These are phyloP conservation scores for Aphelinus certus DNA, from an alignment of 1,140 invertebrate species.

Conservation along the genomic window DNA sequence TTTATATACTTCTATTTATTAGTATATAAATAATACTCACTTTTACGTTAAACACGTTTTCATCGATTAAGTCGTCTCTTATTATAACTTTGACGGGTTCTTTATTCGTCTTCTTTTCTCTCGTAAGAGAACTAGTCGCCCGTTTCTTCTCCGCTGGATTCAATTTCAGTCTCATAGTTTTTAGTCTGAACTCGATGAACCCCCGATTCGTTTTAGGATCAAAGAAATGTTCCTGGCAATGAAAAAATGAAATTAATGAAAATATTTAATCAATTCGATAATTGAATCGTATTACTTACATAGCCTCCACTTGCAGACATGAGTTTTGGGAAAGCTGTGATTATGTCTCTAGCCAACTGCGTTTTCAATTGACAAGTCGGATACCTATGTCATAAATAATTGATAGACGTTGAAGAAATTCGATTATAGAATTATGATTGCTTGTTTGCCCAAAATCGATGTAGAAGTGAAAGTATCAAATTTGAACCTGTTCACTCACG, in stretches of 20 bases:
- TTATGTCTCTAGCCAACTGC: conserved; percentile 31
- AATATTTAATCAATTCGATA: neutral
- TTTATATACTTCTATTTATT: neutral
- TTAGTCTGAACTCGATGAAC: conserved; percentile 35
- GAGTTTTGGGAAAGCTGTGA: conserved; percentile 32
- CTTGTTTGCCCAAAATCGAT: no score
- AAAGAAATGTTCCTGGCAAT: conserved; percentile 37
- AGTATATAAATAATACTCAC: conserved; percentile 1
- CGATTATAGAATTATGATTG: no score
- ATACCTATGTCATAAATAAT: conserved; percentile 9
- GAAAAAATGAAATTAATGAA: neutral
- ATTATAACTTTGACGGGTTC: conserved; percentile 4
- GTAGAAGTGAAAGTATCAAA: no score
- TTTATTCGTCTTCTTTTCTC: conserved; percentile 16
- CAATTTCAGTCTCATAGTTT: conserved; percentile 25
- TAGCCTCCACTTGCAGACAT: conserved; percentile 27
- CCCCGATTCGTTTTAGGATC: conserved; percentile 31
- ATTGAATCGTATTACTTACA: conserved; percentile 12
- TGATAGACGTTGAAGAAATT: no score
- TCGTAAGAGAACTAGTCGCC: conserved; percentile 6
- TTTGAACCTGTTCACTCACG: no score
- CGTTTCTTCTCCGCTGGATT: conserved; percentile 30
- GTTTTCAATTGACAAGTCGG: conserved; percentile 32
- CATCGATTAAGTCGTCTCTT: conserved; percentile 18
- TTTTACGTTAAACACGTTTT: conserved; percentile 19